Evolutionary conservation across 2,113 vertebrate genomes (phyloP).

Genomic region (Bombycilla garrulus): DNA sequence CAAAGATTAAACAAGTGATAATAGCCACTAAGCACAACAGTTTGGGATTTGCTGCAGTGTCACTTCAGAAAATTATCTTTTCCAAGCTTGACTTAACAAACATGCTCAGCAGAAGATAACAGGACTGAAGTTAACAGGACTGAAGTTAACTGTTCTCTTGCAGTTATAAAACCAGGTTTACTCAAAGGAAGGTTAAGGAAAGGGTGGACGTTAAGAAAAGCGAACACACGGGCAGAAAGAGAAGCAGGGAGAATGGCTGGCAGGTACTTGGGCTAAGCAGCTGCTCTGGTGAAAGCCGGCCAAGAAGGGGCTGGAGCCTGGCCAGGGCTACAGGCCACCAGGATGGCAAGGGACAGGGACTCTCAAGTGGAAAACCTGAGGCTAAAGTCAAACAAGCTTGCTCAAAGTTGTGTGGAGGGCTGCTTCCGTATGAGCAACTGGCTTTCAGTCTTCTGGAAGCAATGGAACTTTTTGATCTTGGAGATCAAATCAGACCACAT

Average conservation of each 20-base stretch:
- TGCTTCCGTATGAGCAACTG: not conserved
- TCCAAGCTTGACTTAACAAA: not conserved
- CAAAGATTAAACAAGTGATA: conserved; percentile 48
- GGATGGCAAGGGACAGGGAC: not conserved
- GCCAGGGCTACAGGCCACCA: not conserved
- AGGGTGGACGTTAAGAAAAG: not conserved
- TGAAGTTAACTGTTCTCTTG: not conserved
- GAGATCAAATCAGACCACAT: conserved; percentile 15
- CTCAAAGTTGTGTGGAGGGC: not conserved
- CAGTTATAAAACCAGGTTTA: not conserved
- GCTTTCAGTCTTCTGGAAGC: conserved; percentile 14
- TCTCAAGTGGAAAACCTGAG: not conserved
- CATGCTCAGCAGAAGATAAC: not conserved
- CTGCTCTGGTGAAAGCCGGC: not conserved
- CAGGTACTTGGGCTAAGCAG: not conserved
- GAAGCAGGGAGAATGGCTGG: not conserved
- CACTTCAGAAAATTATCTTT: not conserved
- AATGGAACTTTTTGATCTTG: conserved; percentile 18
- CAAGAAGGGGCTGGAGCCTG: not conserved
- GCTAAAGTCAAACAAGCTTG: not conserved
- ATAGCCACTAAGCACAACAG: not conserved
- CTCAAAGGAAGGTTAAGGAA: not conserved
- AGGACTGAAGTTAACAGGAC: not conserved
- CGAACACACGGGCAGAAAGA: not conserved
- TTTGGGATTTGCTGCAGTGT: not conserved